These are phyloP conservation scores for Hirtodrosophila trivittata DNA, from an alignment of 2,888 invertebrate species.

Conservation along the genomic window DNA sequence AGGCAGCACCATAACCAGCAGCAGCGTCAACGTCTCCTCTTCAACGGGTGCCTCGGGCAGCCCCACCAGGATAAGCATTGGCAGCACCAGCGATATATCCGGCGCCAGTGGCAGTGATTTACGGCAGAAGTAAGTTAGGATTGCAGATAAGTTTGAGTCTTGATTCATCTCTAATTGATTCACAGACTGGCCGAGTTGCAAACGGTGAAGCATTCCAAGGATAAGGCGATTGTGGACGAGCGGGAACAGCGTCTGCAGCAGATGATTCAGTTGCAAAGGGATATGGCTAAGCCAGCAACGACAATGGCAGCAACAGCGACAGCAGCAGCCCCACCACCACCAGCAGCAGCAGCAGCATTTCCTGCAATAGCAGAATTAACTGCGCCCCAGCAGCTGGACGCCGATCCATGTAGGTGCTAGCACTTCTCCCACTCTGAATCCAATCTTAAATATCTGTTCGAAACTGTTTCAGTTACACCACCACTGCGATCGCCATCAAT, in stretches of 20 bases:
- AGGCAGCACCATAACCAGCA: background rate
- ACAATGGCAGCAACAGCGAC: conserved; percentile 8
- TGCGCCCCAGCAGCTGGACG: conserved; percentile 86
- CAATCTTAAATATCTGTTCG: background rate
- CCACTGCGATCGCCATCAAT: conserved; percentile 92
- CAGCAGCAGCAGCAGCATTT: conserved; percentile 9
- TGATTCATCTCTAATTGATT: too few species aligned
- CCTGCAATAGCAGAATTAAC: conserved; percentile 81
- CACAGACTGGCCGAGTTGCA: conserved; percentile 87
- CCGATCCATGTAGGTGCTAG: conserved; percentile 87
- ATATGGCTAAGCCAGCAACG: conserved; percentile 88
- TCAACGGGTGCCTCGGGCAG: conserved; percentile 32
- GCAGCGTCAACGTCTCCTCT: conserved; percentile 8
- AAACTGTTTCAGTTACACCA: conserved; percentile 86
- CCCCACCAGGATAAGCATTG: conserved; percentile 39
- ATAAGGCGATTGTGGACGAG: conserved; percentile 90
- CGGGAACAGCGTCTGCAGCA: conserved; percentile 90
- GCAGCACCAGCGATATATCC: conserved; percentile 37
- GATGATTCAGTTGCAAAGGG: conserved; percentile 89
- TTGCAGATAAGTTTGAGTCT: too few species aligned
- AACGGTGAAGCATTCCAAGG: conserved; percentile 89
- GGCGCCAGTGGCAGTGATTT: conserved; percentile 71
- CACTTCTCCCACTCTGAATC: background rate
- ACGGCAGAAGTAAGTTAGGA: conserved; percentile 79
- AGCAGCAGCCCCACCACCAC: conserved; percentile 1